These are phyloP conservation scores for Neoaliturus tenellus DNA, from an alignment of 2,888 invertebrate genomes.

Conservation along the genomic window DNA sequence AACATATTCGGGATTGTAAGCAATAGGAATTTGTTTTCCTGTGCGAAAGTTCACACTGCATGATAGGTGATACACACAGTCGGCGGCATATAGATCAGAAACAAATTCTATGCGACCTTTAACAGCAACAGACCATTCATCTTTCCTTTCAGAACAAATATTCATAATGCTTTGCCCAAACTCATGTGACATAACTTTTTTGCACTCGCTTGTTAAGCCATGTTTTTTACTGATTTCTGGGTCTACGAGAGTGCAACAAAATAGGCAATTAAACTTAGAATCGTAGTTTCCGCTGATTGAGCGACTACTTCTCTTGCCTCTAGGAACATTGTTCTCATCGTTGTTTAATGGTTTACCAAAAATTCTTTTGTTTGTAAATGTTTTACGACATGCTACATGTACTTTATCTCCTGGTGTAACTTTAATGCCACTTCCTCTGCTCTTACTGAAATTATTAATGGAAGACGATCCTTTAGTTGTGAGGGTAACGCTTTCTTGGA, in stretches of 20 bases:
- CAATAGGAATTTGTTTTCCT: neutral
- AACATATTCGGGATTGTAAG: neutral
- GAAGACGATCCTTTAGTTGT: neutral
- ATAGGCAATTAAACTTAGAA: neutral
- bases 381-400: neutral
- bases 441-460: neutral
- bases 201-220: neutral
- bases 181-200: neutral
- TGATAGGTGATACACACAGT: neutral
- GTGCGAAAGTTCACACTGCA: neutral
- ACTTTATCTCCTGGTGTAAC: neutral
- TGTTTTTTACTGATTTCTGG: neutral
- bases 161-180: neutral
- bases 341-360: neutral
- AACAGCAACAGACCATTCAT: neutral
- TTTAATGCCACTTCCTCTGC: neutral
- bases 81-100: neutral
- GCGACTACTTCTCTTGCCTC: neutral
- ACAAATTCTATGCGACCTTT: neutral
- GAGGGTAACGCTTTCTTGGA: neutral
- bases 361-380: neutral
- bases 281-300: neutral
- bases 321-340: neutral
- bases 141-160: neutral
- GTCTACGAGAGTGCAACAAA: neutral